Conservation (phyloP, 2,797 vertebrate species). For the Sebastes itinus region DNA sequence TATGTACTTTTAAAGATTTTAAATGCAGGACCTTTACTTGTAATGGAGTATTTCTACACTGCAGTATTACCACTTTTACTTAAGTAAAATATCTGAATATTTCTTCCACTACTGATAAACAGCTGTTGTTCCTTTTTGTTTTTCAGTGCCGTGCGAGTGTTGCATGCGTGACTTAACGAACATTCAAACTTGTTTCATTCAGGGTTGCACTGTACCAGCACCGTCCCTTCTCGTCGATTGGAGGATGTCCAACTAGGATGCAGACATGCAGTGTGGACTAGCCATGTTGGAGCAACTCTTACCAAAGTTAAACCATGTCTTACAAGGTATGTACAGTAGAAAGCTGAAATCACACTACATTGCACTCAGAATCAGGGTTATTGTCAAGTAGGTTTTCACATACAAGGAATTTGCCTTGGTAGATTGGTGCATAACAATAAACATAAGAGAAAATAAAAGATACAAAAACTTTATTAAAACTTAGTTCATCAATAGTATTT, state of each 20-base stretch:
- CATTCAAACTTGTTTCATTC: not conserved
- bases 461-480: not conserved
- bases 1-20: not conserved
- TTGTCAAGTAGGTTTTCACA: not conserved
- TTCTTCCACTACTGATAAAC: not conserved
- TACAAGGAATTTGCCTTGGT: not conserved
- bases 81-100: not conserved
- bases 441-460: not conserved
- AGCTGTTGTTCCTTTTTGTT: not conserved
- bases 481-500: not conserved
- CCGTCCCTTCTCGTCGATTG: not conserved
- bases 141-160: no score
- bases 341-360: not conserved
- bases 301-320: not conserved
- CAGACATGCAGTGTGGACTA: not conserved
- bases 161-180: not conserved
- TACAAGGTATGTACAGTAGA: not conserved
- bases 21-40: not conserved
- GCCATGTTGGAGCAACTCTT: not conserved
- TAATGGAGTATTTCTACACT: not conserved
- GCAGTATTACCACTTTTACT: not conserved
- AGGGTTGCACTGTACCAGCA: not conserved
- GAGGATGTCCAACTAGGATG: not conserved
- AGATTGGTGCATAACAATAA: not conserved
- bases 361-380: not conserved